Percentiles rank a stretch among this genome's conserved stretches.
Evolutionary conservation across 1,140 invertebrate genomes (phyloP).

Genomic region (Aphelenchoides besseyi): DNA sequence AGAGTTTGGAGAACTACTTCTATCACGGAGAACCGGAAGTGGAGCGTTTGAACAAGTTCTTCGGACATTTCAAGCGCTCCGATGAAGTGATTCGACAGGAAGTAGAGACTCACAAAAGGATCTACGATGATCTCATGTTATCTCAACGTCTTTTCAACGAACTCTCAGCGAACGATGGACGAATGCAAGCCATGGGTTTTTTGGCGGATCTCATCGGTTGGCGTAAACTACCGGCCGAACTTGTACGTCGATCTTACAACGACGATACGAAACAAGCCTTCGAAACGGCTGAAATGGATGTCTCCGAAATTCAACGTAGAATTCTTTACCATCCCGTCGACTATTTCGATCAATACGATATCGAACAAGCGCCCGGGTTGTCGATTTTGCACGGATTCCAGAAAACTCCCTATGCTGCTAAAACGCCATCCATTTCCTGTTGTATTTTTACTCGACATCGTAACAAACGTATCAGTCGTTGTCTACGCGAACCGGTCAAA

Average conservation of each 20-base stretch:
- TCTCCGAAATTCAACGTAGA: background rate
- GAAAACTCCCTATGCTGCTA: background rate
- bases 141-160: background rate
- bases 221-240: background rate
- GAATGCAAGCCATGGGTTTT: background rate
- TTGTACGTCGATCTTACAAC: background rate
- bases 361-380: background rate
- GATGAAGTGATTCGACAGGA: background rate
- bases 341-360: background rate
- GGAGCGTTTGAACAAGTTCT: background rate
- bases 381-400: background rate
- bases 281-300: background rate
- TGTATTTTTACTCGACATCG: constrained; percentile 7
- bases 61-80: background rate
- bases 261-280: constrained; percentile 1
- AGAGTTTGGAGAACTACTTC: background rate
- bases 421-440: background rate
- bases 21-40: background rate
- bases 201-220: background rate
- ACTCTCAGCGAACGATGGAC: background rate
- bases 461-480: background rate
- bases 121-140: background rate
- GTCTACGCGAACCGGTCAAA: constrained; percentile 7
- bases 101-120: background rate
- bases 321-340: background rate